Base-by-base conservation (phyloP, 2,888 invertebrate genomes). In the Nomada flava region DNA sequence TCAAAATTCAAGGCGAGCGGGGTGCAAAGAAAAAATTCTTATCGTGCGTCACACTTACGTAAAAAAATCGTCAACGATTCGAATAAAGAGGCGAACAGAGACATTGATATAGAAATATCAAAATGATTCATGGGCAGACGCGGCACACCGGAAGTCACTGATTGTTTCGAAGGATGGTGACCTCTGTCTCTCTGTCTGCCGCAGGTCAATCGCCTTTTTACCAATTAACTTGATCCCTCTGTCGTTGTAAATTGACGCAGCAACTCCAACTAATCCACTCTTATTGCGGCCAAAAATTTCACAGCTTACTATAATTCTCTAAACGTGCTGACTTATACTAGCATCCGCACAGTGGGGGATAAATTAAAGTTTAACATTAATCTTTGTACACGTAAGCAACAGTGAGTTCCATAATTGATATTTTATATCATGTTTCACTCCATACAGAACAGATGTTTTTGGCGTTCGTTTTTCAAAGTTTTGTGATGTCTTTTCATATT, bases 91-190 rank as follows among this genome's bases (percentile, higher is more conserved):
- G 50, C 67, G 67, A 79, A 81, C 80, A 81, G 85, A 85, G 86
- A 85, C 83, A 84, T 82, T 88, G 89, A 90, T 90, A 90, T 75
- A 87, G 77, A 83, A 88, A 87, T 92, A 92, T 92, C 92, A 92
- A 91, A 92, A 90, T 92, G 92, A 92, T 91, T 92, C 92, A 92
- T 84, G 87, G 82, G 72, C 84, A 80, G 89, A 86, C 91, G 87
- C 90, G 88, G 89, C 90, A 89, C 86, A 86, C 91, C 92, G 92
- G 92, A 92, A 92, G 90, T 88, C 88, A 89, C 91, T 91, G 92
- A 92, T 92, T 92, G 91, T 92, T 92, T 76, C 87, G 87, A 89
- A 91, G 92, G 91, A 88, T 92, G 92, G 91, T 92, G 92, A 92
- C 91, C 92, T 90, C 89, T 84, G 87, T 89, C 84, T 89, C 84